Base-by-base conservation (phyloP, 2,113 vertebrate genomes). In the Phaethornis superciliosus region DNA sequence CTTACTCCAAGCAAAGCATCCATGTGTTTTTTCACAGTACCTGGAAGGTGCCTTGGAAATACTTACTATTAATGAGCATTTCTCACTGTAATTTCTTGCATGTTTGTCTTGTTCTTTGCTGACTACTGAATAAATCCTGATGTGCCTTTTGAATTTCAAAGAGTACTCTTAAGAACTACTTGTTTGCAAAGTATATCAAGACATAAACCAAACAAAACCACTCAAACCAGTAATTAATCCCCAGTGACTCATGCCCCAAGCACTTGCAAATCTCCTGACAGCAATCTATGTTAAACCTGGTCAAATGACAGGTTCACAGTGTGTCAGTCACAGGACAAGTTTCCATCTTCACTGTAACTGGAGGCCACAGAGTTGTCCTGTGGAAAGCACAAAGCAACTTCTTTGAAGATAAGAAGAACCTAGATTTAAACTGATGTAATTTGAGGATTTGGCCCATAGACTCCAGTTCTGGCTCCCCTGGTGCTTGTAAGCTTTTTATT, bases 401-500 rank as follows among this genome's bases (percentile, higher is more conserved):
- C 63, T 83, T 49, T 60, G 72, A 85, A 68, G 10, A 4, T 33
- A 83, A 67, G 71, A 80, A 55, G 46, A 77, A 58, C 76, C 33
- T 28, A 9, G 13, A 49, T 75, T 81, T 89, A 86, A 71, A 60
- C 12, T 32, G 69, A 32, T 70, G 80, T 76, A 85, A 94, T 81
- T 56, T 85, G 72, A 95, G 72, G 77, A 94, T 96, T 95, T 96
- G 93, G 94, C 91, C 95, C 76, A 23, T 33, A 88, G 64, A 91
- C 76, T 85, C 60, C 51, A 78, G 60, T 91, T 94, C 93, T 78
- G 71, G 76, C 88, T 95, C 93, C 91, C 95, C 10, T 90, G 94
- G 90, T 80, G 68, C 93, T 95, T 95, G 89, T 95, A 95, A 96
- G 91, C 91, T 85, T 94, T 96, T 97, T 95, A 95, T 95, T 94